Base-by-base conservation (phyloP, 1,140 invertebrate genomes). In the Drosophila sp. region DNA sequence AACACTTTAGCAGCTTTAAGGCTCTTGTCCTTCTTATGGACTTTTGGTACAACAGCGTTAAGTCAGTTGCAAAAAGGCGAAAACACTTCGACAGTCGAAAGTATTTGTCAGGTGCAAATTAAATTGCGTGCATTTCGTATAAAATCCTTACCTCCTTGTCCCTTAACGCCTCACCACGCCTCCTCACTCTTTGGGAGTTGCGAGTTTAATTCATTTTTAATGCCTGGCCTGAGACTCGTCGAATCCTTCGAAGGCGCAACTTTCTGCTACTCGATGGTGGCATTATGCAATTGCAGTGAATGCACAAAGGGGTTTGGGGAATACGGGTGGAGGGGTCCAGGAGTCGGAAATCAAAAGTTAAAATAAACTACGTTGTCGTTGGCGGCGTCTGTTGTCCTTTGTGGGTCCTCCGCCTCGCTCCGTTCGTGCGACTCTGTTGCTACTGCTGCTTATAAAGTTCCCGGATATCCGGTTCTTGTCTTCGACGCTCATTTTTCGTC, bases 401-500 rank as follows among this genome's bases (percentile, higher is more conserved):
- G 85, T 82, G 56, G 70, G 57, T 61, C 60, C 33, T 30, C 38
- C 7, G 25, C 7, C 44, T 50, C 23, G 44, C 44, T 50, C 23
- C 17, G 44, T 47, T 47, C 2, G 44, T 23, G 4, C 44, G 63
- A 60, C 58, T 50, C 50, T 76, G 74, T 47, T 23, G 57, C 35
- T 71, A 54, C 61, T 60, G 69, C 67, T 80, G 79, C 84, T 89
- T 89, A 89, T 89, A 89, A 89, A 89, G 84, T 89, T 89, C 63
- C 84, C 86, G 84, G 84, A 89, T 84, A 89, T 89, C 84, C 84
- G 84, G 84, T 89, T 89, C 84, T 89, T 89, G 84, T 89, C 84
- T 89, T 89, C 83, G 83, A 63, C 72, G 70, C 80, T 84, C 84
- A 89, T 89, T 89, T 89, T 83, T 89, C 80, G 85, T 78, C 73